Evolutionary conservation across 2,113 vertebrate species (phyloP), one percentile per base, ranked within the genome.

Genomic region (Stegostoma tigrinum): DNA sequence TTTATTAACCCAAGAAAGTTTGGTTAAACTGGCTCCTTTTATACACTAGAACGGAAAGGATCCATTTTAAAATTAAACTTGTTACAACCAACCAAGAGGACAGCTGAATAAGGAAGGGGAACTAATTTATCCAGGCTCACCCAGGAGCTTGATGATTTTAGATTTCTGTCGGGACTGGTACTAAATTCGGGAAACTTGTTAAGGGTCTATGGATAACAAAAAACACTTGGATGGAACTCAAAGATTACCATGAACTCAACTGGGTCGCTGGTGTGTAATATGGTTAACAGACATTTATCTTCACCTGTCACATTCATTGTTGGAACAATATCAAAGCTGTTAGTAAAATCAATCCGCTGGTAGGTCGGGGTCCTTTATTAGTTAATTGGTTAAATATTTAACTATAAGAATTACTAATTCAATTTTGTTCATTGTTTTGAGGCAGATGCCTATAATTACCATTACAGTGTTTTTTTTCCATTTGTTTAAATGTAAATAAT

Each of bases 331-430:
- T 8, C 4, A 19, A 23, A 70, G 42, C 6, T 48, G 70, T 30
- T 67, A 70, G 17, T 23, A 95, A 95, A 94, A 67, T 68, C 66
- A 68, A 45, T 94, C 64, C 8, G 14, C 24, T 91, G 1, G 70
- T 72, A 23, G n/a, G 93, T 21, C 93, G 70, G 24, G 21, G 6
- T 45, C 66, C 66, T 2, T 67, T 27, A 70, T 95, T 95, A 10
- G 67, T 48, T 68, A 95, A 70, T 68, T 95, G 45, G 93, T 27
- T 70, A 42, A 70, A 70, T 68, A 70, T 95, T 95, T 68, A 95
- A 70, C 66, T 48, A 27, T 30, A 72, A 70, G 38, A 70, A 70
- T 95, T 48, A 95, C 66, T 21, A 48, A 48, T 95, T 95, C 67
- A 95, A 70, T 95, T 93, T 68, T 68, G 93, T 66, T 48, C 21